A percentile compares a stretch with the other conserved stretches of the same genome.
These are phyloP conservation scores for Galeopterus variegatus DNA, from an alignment of 2,113 vertebrate genomes.

Conservation along the genomic window DNA sequence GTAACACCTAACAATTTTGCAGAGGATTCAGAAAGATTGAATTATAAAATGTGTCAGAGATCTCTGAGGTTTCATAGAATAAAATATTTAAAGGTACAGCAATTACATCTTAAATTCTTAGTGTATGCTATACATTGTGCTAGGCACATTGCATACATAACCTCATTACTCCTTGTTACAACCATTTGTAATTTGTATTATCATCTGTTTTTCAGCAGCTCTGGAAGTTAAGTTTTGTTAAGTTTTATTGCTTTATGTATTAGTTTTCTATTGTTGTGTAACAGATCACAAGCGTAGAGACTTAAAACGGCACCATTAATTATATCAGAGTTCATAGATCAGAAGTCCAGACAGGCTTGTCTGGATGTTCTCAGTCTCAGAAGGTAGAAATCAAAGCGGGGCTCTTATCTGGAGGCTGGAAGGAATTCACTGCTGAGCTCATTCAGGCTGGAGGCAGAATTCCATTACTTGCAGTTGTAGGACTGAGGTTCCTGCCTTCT, in stretches of 20 bases:
- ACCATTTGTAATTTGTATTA: not conserved
- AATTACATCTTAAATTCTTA: not conserved
- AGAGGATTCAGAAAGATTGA: not conserved
- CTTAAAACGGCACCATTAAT: constrained; percentile 1
- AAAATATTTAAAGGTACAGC: not conserved
- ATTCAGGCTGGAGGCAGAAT: not conserved
- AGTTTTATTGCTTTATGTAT: not conserved
- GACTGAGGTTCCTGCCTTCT: not conserved
- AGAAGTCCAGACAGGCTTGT: not conserved
- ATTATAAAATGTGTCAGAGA: not conserved
- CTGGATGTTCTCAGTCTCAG: not conserved
- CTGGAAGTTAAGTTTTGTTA: not conserved
- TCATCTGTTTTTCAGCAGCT: constrained; percentile 9
- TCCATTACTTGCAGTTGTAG: not conserved
- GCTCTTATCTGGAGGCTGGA: not conserved
- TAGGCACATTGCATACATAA: not conserved
- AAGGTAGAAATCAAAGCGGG: not conserved
- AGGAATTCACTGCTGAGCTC: not conserved
- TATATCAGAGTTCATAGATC: not conserved
- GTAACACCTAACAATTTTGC: not conserved
- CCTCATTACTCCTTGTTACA: not conserved
- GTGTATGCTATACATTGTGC: not conserved
- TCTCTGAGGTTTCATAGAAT: constrained; percentile 36
- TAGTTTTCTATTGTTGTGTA: not conserved
- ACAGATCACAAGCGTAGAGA: not conserved